Conservation (phyloP, 92 coral and sea anemone genomes). For the Galaxea fascicularis region DNA sequence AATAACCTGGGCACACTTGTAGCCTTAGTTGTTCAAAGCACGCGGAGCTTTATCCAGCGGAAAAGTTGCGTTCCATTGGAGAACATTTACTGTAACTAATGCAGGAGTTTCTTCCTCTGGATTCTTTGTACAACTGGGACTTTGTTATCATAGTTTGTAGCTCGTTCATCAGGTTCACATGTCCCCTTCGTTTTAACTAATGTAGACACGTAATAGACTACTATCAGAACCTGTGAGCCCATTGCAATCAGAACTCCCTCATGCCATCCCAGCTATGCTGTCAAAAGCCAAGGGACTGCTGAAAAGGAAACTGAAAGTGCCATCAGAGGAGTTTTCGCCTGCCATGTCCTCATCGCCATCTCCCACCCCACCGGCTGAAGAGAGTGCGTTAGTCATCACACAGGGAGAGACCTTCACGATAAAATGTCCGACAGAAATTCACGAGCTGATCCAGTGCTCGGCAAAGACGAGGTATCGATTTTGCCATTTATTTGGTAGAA, state of each 20-base stretch:
- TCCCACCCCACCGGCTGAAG: conserved; percentile 13
- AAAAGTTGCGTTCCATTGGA: no score
- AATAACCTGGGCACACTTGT: no score
- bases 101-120: no score
- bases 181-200: not conserved
- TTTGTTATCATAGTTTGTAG: not conserved
- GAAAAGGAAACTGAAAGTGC: conserved; percentile 57
- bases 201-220: conserved; percentile 12
- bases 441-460: conserved; percentile 45
- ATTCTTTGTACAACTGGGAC: no score
- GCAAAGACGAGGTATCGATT: conserved; percentile 35
- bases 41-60: no score
- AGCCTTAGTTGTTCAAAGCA: no score
- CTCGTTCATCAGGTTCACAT: not conserved
- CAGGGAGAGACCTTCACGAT: conserved; percentile 14
- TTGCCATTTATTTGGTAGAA: not conserved
- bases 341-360: conserved; percentile 36
- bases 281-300: conserved; percentile 81
- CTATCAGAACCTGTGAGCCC: conserved; percentile 36
- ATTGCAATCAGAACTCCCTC: conserved; percentile 62
- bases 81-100: no score
- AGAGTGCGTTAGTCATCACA: not conserved
- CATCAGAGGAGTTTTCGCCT: conserved; percentile 34
- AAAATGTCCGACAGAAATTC: conserved; percentile 28
- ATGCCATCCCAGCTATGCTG: conserved; percentile 77